Percentiles rank a stretch among this genome's conserved stretches.
phyloP scores from a whole-genome alignment of 2,797 vertebrate species.

The Buphagus erythrorhynchus region DNA sequence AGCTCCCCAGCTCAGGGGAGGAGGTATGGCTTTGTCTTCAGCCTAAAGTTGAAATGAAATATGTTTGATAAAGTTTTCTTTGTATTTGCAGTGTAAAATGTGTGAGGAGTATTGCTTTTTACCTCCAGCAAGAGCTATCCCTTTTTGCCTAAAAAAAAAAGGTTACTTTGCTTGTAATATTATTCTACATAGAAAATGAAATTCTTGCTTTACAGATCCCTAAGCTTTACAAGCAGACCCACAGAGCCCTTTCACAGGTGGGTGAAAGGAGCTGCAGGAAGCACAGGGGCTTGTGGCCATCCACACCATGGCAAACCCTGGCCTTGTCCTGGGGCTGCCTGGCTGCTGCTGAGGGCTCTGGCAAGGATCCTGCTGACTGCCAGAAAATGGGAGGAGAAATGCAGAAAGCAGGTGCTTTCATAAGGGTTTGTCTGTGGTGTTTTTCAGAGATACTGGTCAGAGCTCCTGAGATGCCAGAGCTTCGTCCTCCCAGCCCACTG shows the following conservation, averaged over 20 bases:
- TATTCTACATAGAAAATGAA: background rate
- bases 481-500: fast-evolving
- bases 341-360: background rate
- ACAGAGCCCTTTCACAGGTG: background rate
- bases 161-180: background rate
- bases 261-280: background rate
- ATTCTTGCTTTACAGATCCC: background rate
- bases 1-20: background rate
- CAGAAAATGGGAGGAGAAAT: background rate
- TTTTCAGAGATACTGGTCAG: background rate
- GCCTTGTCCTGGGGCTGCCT: background rate
- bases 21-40: background rate
- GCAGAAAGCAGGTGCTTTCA: background rate
- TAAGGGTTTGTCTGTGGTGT: background rate
- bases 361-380: background rate
- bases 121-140: background rate
- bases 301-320: fast-evolving
- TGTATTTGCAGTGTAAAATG: background rate
- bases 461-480: background rate
- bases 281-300: background rate
- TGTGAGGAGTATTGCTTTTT: background rate
- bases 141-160: background rate
- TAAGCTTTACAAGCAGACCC: background rate
- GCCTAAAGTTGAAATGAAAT: background rate
- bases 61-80: background rate